A percentile compares a stretch with the other conserved stretches of the same genome.
Conservation (phyloP, 2,113 vertebrate genomes). For the Ctenodactylus gundi region DNA sequence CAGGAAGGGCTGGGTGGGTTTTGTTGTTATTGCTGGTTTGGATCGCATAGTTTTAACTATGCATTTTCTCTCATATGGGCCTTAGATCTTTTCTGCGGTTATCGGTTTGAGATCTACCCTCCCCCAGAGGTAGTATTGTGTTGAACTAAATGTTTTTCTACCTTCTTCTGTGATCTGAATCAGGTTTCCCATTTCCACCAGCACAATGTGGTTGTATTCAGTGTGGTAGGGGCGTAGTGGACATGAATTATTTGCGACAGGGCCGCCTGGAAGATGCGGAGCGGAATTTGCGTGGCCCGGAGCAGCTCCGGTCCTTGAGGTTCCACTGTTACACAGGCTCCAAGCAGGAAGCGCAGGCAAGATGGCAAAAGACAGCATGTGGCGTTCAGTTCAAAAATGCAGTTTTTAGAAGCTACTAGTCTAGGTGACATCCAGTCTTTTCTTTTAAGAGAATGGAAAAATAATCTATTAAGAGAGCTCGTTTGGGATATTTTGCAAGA, state of each 20-base stretch:
- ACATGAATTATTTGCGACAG: constrained; percentile 76
- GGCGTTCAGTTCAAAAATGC: constrained; percentile 21
- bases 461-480: not conserved
- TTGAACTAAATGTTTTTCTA: constrained; percentile 57
- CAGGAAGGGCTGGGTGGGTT: not conserved
- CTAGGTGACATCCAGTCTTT: not conserved
- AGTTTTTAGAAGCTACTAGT: not conserved
- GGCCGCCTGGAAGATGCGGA: constrained; percentile 75
- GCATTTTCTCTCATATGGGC: not conserved
- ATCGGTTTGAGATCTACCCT: not conserved
- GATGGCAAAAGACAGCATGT: constrained; percentile 53
- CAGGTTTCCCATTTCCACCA: constrained; percentile 72
- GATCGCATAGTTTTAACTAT: constrained; percentile 10
- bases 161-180: constrained; percentile 75
- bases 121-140: constrained; percentile 30
- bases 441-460: not conserved
- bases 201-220: constrained; percentile 76
- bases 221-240: constrained; percentile 80
- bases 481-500: not conserved
- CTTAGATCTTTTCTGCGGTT: not conserved
- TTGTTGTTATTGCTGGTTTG: not conserved
- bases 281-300: constrained; percentile 71
- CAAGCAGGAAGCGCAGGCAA: not conserved
- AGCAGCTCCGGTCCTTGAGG: not conserved
- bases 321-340: not conserved